A percentile compares a stretch with the other conserved stretches of the same genome.
These are phyloP conservation scores for Rhagium mordax DNA, from an alignment of 2,888 invertebrate genomes.

Conservation along the genomic window DNA sequence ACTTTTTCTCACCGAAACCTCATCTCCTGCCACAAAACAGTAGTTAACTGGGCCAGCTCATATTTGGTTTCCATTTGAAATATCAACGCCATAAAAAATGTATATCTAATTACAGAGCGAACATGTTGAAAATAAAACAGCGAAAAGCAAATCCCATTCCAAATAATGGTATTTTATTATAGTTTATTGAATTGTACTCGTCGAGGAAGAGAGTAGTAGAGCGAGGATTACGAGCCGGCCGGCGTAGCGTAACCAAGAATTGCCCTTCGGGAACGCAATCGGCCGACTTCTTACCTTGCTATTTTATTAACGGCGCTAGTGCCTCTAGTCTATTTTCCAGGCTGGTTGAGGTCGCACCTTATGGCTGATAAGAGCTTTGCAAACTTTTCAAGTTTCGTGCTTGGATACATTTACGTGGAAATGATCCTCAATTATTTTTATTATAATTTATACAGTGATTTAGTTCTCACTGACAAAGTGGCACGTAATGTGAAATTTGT, in stretches of 20 bases:
- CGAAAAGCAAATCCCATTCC: conserved; percentile 8
- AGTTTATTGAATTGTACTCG: conserved; percentile 10
- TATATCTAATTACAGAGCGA: not conserved
- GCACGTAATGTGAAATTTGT: no score
- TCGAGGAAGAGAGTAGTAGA: conserved; percentile 26
- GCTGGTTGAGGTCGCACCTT: conserved; percentile 44
- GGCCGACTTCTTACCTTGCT: conserved; percentile 22
- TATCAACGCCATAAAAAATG: not conserved
- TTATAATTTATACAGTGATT: conserved; percentile 12
- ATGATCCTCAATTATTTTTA: conserved; percentile 28
- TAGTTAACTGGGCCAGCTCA: not conserved
- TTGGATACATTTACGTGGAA: conserved; percentile 36
- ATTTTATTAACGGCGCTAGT: conserved; percentile 22
- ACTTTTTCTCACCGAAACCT: no score
- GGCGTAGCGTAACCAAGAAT: conserved; percentile 47
- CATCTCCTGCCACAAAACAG: not conserved
- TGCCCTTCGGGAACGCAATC: conserved; percentile 44
- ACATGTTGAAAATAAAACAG: conserved; percentile 3
- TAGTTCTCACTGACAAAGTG: conserved; percentile 1
- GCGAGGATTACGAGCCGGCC: conserved; percentile 43
- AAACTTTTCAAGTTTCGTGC: conserved; percentile 47
- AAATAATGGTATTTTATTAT: conserved; percentile 20
- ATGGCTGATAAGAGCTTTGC: conserved; percentile 48
- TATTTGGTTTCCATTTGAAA: not conserved
- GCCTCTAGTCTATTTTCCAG: conserved; percentile 22